A percentile compares a stretch with the other conserved stretches of the same genome.
Evolutionary conservation across 2,888 invertebrate species (phyloP).

Genomic region (Hirtodrosophila histrioides): DNA sequence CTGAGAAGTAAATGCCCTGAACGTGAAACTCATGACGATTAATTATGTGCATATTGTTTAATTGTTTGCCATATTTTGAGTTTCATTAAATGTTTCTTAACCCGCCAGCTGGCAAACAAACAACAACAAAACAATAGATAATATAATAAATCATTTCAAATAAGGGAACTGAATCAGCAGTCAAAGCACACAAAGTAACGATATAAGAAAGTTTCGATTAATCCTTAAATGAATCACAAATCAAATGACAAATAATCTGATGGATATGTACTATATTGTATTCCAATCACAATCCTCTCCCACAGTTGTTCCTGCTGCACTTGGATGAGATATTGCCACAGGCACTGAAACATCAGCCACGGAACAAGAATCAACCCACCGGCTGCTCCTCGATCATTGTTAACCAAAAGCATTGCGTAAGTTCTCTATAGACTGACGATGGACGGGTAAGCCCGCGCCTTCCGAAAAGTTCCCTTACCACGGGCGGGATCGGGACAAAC

Average conservation of each 20-base stretch:
- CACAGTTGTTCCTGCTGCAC: conserved; percentile 92
- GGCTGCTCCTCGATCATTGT: conserved; percentile 92
- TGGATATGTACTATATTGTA: no score
- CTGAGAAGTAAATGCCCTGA: conserved; percentile 3
- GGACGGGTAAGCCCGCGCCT: no score
- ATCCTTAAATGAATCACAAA: no score
- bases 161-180: no score
- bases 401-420: conserved; percentile 88
- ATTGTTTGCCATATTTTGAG: conserved; percentile 5
- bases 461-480: no score
- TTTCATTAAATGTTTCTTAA: conserved; percentile 5
- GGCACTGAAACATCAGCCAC: conserved; percentile 84
- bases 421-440: conserved; percentile 17
- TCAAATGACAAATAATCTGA: no score
- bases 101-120: background rate
- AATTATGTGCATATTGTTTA: conserved; percentile 11
- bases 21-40: conserved; percentile 34
- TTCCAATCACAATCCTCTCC: no score
- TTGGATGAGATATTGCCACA: conserved; percentile 91
- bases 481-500: no score
- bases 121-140: background rate
- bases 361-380: conserved; percentile 85
- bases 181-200: background rate
- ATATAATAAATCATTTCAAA: conserved; percentile 6
- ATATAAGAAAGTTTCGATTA: no score